phyloP scores from a whole-genome alignment of 1,140 invertebrate genomes.

The Antheraea pernyi region DNA sequence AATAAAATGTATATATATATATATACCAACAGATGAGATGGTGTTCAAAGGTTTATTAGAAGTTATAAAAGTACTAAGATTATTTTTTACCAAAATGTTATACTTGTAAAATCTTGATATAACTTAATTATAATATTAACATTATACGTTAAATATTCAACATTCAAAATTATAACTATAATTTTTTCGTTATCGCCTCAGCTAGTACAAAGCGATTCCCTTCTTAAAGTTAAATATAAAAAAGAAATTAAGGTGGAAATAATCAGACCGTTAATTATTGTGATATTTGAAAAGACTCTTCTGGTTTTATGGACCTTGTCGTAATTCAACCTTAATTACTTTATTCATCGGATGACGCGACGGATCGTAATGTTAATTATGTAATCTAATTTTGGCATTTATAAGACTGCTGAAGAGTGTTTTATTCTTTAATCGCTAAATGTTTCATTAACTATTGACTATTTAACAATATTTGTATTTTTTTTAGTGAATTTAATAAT shows the following conservation, averaged over 20 bases:
- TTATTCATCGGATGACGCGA: conserved; percentile 37
- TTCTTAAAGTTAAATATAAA: neutral
- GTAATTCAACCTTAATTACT: conserved; percentile 37
- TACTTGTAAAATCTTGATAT: no score
- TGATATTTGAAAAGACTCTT: conserved; percentile 34
- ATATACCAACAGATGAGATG: no score
- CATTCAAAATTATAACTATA: no score
- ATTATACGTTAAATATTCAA: conserved; percentile 23
- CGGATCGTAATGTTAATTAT: conserved; percentile 41
- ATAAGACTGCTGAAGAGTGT: neutral
- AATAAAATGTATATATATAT: no score
- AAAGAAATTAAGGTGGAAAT: conserved; percentile 21
- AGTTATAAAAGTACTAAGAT: no score
- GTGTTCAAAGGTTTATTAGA: no score
- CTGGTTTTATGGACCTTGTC: conserved; percentile 36
- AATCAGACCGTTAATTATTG: conserved; percentile 29
- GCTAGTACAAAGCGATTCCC: neutral
- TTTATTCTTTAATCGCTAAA: neutral
- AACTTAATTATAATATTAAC: neutral
- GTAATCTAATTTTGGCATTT: conserved; percentile 39
- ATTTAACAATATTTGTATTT: neutral
- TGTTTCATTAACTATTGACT: neutral
- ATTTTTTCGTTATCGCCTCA: no score
- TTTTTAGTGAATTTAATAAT: no score
- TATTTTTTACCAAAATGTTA: no score